Conservation (phyloP, 2,888 invertebrate species). For the Coremacera marginata region DNA sequence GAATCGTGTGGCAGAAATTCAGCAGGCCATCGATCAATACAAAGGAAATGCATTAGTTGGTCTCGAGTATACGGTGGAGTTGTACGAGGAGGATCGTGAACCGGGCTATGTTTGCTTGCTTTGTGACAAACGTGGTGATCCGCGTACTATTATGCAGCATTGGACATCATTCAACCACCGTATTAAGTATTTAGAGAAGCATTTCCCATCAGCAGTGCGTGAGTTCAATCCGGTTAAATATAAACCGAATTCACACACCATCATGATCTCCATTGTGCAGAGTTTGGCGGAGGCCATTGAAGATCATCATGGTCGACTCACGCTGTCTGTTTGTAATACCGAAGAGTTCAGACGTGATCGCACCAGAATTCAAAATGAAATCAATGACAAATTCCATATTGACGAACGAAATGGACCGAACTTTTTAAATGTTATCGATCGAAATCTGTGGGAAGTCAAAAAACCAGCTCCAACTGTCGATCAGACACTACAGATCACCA, state of each 20-base stretch:
- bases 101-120: conserved; percentile 82
- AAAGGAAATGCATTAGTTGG: conserved; percentile 74
- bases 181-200: conserved; percentile 75
- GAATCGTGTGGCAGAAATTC: conserved; percentile 69
- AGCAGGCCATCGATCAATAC: conserved; percentile 70
- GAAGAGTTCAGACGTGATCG: conserved; percentile 79
- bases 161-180: conserved; percentile 83
- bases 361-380: conserved; percentile 74
- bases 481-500: conserved; percentile 46
- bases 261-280: conserved; percentile 71
- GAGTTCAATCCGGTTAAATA: conserved; percentile 75
- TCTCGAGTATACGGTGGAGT: conserved; percentile 84
- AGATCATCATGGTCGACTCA: conserved; percentile 78
- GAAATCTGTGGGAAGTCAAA: conserved; percentile 59
- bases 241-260: conserved; percentile 72
- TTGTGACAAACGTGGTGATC: conserved; percentile 84
- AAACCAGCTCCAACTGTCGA: conserved; percentile 23
- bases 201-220: conserved; percentile 72
- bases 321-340: conserved; percentile 76
- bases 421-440: conserved; percentile 71
- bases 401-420: conserved; percentile 73
- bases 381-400: conserved; percentile 78
- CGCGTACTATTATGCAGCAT: conserved; percentile 83
- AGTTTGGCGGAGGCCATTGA: conserved; percentile 78
- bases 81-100: conserved; percentile 77